A percentile compares a stretch with the other conserved stretches of the same genome.
Evolutionary conservation across 2,797 vertebrate genomes (phyloP).

Genomic region (Sandelia bainsii): DNA sequence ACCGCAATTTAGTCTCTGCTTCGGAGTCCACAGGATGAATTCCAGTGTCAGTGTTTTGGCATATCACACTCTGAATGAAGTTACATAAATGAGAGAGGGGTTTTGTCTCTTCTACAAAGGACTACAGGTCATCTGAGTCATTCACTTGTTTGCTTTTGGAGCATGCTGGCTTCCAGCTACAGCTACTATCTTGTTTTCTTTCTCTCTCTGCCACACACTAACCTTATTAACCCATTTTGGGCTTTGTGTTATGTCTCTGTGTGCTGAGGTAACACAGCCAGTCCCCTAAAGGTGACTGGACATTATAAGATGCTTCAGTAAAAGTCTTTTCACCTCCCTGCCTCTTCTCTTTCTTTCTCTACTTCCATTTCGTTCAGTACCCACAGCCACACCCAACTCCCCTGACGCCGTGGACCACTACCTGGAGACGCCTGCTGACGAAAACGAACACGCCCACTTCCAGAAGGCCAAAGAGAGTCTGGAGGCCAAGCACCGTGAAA

Average conservation of each 20-base stretch:
- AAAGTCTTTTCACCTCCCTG: constrained; percentile 7
- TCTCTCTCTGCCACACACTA: constrained; percentile 35
- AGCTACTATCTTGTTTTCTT: constrained; percentile 33
- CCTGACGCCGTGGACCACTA: constrained; percentile 95
- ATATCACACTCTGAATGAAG: constrained; percentile 33
- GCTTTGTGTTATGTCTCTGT: constrained; percentile 25
- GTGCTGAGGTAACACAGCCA: background rate
- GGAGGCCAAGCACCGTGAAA: constrained; percentile 96
- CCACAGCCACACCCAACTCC: constrained; percentile 93
- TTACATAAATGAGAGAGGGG: constrained; percentile 39
- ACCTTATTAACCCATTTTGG: constrained; percentile 54
- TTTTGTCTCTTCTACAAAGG: constrained; percentile 58
- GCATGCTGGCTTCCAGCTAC: constrained; percentile 40
- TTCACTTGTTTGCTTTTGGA: constrained; percentile 41
- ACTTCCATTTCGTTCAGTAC: constrained; percentile 81
- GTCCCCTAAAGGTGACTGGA: background rate
- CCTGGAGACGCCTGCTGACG: constrained; percentile 94
- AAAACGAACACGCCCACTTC: constrained; percentile 96
- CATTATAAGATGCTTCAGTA: background rate
- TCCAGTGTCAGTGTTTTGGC: constrained; percentile 30
- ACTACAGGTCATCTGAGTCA: constrained; percentile 41
- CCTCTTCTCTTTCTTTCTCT: background rate
- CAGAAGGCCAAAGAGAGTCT: constrained; percentile 97
- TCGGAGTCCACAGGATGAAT: constrained; percentile 25
- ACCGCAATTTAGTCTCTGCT: background rate